Base-by-base conservation (phyloP, 2,888 invertebrate species). In the Anodontia alba region DNA sequence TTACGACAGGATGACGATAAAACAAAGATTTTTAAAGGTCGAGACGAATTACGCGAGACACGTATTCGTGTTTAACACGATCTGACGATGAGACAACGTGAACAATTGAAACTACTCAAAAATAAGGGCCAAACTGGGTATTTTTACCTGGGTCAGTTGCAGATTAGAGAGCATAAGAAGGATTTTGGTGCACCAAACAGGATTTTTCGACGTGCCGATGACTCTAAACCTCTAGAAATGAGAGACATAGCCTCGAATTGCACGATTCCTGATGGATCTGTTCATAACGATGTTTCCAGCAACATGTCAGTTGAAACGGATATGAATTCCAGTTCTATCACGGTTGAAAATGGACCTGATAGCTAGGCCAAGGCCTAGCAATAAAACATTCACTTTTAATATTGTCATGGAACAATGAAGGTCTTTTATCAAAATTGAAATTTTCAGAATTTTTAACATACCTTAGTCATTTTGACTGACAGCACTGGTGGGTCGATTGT, bases 341-440 rank as follows among this genome's bases (percentile, higher is more conserved):
- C 49, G 17, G 49, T 49, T 20, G 49, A 49, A 49, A 49, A 5
- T 5, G n/a, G 20, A 5, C 49, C 12, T 20, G 3, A 49, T 49
- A 57, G 26, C 7, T 26, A 26, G 57, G 57, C 57, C 57, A 57
- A 57, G 29, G 57, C 57, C 57, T 29, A 57, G 29, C 57, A 57
- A 57, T 8, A n/a, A 23, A 57, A 23, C 10, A 26, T 29, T 57
- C 17, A 26, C 57, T 57, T 26, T 57, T 29, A 10, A 57, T 57
- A 2, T 5, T 57, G 8, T 26, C 57, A 10, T 57, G 57, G 57
- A 57, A 57, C 29, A 57, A 26, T 26, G 57, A 57, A 57, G 57
- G 29, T 26, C 29, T 57, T 3, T 57, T 57, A 57, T 29, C 26
- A 29, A 57, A 57, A 17, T 26, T 57, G 29, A 26, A 57, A 29